Base-by-base conservation (phyloP, 2,797 vertebrate species). In the Aulostomus chinensis region DNA sequence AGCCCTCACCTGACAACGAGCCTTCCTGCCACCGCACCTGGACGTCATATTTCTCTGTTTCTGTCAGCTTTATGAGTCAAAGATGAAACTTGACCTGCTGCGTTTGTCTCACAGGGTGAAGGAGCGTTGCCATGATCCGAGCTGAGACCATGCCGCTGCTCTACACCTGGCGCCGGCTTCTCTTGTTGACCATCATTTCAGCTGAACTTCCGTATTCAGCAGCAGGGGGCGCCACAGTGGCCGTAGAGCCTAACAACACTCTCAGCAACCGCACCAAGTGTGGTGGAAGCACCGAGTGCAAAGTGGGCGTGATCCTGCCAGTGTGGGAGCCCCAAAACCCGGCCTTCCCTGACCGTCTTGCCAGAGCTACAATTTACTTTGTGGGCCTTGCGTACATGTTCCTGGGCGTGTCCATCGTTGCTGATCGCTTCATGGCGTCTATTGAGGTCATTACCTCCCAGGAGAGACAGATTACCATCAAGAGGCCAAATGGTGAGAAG, bases 381-480 rank as follows among this genome's bases (percentile, higher is more conserved):
- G 89, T 97, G 43, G 95, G 91, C 0, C 68, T 99, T 86, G 88
- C 87, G 5, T 99, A 98, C 83, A 98, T 97, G 95, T 99, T 99
- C 73, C 78, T 99, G 8, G 97, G 97, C 1, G 97, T 99, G 9
- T 98, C 97, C 22, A 98, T 99, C 80, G 93, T 99, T 11, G 96
- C 97, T 0, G 97, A 99, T 49, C 94, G 96, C 45, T 99, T 99
- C 82, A 99, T 99, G 97, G 93, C 97, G 0, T 98, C 96, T 39
- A 99, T 99, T 1, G 96, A 99, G 83, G 96, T 98, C 74, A 98
- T 99, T 65, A 99, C 97, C 0, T 99, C 97, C 8, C 96, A 98
- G 60, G 95, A 98, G 70, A 90, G 93, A 72, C 91, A 92, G 76
- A 95, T 99, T 64, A 96, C 93, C 35, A 94, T 99, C 61, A 97